A percentile compares a stretch with the other conserved stretches of the same genome.
Evolutionary conservation across 2,113 vertebrate genomes (phyloP).

Genomic region (Mesoclemmys tuberculata): DNA sequence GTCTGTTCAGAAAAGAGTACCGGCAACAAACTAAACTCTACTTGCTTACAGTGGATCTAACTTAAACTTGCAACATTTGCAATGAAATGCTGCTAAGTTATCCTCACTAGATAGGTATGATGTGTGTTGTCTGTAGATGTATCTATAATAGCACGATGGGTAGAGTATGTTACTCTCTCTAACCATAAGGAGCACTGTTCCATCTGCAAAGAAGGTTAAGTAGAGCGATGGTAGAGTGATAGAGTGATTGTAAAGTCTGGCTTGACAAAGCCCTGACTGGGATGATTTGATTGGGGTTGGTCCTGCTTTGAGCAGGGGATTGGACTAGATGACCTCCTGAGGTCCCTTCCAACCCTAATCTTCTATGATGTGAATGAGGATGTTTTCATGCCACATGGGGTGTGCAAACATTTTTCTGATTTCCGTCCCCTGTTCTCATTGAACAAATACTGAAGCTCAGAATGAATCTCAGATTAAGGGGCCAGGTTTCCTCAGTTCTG

Average conservation of each 20-base stretch:
- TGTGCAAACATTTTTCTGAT: background rate
- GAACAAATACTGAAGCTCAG: background rate
- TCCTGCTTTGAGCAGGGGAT: too few species aligned
- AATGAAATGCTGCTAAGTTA: background rate
- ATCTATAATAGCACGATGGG: background rate
- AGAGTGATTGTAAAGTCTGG: too few species aligned
- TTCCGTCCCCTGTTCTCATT: background rate
- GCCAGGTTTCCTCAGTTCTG: background rate
- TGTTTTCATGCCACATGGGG: background rate
- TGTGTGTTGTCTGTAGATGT: background rate
- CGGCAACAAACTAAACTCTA: background rate
- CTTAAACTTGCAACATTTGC: background rate
- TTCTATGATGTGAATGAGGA: background rate
- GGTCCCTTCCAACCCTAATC: too few species aligned
- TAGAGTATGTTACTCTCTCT: background rate
- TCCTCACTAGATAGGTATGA: background rate
- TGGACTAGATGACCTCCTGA: too few species aligned
- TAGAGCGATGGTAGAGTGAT: too few species aligned
- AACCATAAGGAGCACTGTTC: background rate
- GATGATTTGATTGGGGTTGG: too few species aligned
- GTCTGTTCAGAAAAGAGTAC: background rate
- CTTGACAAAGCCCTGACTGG: too few species aligned
- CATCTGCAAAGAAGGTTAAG: background rate
- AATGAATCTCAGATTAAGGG: background rate
- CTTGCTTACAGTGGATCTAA: background rate